Base-by-base conservation (phyloP, 92 coral and sea anemone species). In the Zoanthus sociatus region DNA sequence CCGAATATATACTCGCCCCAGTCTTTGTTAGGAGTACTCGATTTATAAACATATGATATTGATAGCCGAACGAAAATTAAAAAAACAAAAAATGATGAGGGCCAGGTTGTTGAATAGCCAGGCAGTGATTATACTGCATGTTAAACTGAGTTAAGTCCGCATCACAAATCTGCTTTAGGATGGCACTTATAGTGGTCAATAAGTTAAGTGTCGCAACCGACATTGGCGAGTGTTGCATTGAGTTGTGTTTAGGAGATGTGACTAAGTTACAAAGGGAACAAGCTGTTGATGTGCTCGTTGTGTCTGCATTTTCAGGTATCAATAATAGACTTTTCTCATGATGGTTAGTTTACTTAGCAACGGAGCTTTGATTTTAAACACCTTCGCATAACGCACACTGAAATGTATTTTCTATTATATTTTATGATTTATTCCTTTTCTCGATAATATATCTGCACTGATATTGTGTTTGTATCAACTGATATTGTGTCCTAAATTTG, bases 261-360 rank as follows among this genome's bases (percentile, higher is more conserved):
- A 97, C 98, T 12, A 87, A 89, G 71, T 90, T 97, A 9, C 92
- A 89, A 60, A 94, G 82, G 60, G 91, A 95, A 77, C 94, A 97
- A 26, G 88, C 93, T 76, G 98, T 93, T 61, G 98, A 97, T 83
- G 99, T 97, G 83, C 90, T 97, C 31, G 99, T 97, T 9, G 92
- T 95, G 9, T 96, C 99, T 1, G 99, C 99, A 45, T 96, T 96
- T 76, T 95, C 98, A 84, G 97, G 99, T 96, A 50, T 50, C 55
- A 50, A 50, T 50, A 37, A 37, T 37, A 4, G 11, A 50, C 9
- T 50, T 50, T 11, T 3, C 55, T 5, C 7, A 50, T 50, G 55
- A 50, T 50, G 4, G 55, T 50, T 37, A 37, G 3, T 37, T 37
- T 37, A 2, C 42, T 37, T 37, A 37, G 42, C 42, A 37, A 37